Base-by-base conservation (phyloP, 2,888 invertebrate species). In the Alviniconcha strummeri region DNA sequence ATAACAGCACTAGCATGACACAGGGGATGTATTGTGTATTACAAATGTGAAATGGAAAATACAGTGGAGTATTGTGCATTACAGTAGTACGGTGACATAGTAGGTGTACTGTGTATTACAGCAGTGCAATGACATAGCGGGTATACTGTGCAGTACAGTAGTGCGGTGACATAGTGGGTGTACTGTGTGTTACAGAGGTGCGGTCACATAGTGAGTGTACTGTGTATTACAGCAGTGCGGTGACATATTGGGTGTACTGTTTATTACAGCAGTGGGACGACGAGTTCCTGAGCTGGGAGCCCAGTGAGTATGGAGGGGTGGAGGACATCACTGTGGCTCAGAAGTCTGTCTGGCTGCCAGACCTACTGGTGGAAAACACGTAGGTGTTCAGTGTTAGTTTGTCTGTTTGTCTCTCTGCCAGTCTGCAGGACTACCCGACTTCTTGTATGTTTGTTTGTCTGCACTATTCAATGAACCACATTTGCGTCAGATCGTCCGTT, bases 281-380 rank as follows among this genome's bases (percentile, higher is more conserved):
- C 71, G 88, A 90, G 82, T 89, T 89, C 80, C 83, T 90, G 13
- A 83, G 80, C 8, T 90, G 90, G 90, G 88, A 89, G 83, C 86
- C 86, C n/a, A 83, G 84, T 13, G 87, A 90, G 57, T 90, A 88
- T 74, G 88, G 89, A 5, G 88, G 88, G 11, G 85, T 89, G 60
- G 86, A 87, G 9, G 88, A 89, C 52, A 87, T 90, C 7, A 86
- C 88, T 4, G 89, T 89, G 55, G 85, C 87, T 0, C 88, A 88
- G 82, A 85, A 85, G 54, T 84, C 87, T 9, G 89, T 90, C 17
- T 90, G 90, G 90, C 85, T 88, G 52, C 90, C 90, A 13, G 90
- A 90, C 57, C 84, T 90, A 57, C 86, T 89, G 0, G 87, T 90
- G 75, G 90, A 89, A 64, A 90, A 90, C 78, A 90, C 89, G 90